Conservation (phyloP, 2,113 vertebrate genomes). For the Ceyx margarethae region DNA sequence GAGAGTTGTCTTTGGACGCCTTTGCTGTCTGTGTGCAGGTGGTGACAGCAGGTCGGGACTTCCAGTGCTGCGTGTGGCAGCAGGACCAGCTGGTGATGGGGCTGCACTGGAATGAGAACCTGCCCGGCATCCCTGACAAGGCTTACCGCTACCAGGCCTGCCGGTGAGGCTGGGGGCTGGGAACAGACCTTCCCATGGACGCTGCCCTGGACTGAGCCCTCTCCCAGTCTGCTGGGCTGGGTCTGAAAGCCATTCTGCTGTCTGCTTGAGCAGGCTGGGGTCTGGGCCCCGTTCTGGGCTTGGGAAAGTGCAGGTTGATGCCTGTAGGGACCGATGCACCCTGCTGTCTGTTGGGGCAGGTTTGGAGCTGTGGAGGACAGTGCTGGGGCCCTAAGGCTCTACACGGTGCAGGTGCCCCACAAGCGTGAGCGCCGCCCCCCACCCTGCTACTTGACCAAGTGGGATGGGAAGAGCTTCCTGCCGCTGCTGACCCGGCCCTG, state of each 20-base stretch:
- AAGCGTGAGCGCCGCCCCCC: conserved; percentile 87
- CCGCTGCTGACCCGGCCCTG: conserved; percentile 88
- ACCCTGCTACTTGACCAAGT: conserved; percentile 93
- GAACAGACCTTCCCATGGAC: fast-evolving
- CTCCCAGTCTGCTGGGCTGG: neutral
- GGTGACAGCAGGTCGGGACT: conserved; percentile 88
- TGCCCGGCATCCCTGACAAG: conserved; percentile 80
- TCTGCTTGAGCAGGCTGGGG: fast-evolving
- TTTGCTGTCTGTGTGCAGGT: conserved; percentile 61
- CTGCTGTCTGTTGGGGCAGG: conserved; percentile 49
- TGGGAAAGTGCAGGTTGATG: neutral
- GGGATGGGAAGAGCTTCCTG: conserved; percentile 89
- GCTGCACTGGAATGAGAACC: conserved; percentile 87
- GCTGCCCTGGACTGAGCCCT: neutral
- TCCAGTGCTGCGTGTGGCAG: conserved; percentile 90
- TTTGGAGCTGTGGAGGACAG: conserved; percentile 88
- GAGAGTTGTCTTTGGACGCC: neutral
- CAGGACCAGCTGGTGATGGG: conserved; percentile 82
- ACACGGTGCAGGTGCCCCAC: conserved; percentile 94
- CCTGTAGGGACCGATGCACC: neutral
- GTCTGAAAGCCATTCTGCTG: neutral
- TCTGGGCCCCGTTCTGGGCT: neutral
- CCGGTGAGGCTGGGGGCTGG: conserved; percentile 72
- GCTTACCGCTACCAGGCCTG: conserved; percentile 90
- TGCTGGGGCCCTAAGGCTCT: conserved; percentile 81